Evolutionary conservation across 2,113 vertebrate species (phyloP).

Genomic region (Coptodon rendalli): DNA sequence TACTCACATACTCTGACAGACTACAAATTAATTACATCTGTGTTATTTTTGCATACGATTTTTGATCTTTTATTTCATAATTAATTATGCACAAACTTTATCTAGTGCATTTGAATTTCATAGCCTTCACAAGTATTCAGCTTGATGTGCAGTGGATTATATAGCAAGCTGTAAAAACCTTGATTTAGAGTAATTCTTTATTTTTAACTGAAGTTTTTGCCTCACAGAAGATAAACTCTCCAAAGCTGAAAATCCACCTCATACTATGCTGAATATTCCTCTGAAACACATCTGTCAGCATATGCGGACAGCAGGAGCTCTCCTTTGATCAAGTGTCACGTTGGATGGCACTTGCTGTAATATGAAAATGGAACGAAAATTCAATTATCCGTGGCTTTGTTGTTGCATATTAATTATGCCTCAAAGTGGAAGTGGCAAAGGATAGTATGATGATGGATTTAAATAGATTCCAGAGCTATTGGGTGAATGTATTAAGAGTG

Average conservation of each 20-base stretch:
- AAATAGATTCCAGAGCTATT: conserved; percentile 6
- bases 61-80: not conserved
- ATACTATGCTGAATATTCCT: not conserved
- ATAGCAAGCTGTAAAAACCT: not conserved
- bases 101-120: not conserved
- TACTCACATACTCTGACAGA: not conserved
- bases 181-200: not conserved
- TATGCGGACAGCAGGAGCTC: conserved; percentile 11
- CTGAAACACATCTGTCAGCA: conserved; percentile 39
- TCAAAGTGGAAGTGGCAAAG: conserved; percentile 4
- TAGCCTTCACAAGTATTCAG: not conserved
- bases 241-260: not conserved
- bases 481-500: not conserved
- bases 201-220: not conserved
- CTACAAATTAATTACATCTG: not conserved
- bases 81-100: not conserved
- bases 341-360: conserved; percentile 15
- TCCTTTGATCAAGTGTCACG: conserved; percentile 43
- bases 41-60: not conserved
- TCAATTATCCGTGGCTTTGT: conserved; percentile 49
- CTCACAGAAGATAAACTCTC: not conserved
- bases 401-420: conserved; percentile 43
- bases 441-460: conserved; percentile 20
- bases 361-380: conserved; percentile 47
- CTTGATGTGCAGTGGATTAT: not conserved